These are phyloP conservation scores for Parotocinclus haroldoi DNA, from an alignment of 2,797 vertebrate genomes.

Conservation along the genomic window DNA sequence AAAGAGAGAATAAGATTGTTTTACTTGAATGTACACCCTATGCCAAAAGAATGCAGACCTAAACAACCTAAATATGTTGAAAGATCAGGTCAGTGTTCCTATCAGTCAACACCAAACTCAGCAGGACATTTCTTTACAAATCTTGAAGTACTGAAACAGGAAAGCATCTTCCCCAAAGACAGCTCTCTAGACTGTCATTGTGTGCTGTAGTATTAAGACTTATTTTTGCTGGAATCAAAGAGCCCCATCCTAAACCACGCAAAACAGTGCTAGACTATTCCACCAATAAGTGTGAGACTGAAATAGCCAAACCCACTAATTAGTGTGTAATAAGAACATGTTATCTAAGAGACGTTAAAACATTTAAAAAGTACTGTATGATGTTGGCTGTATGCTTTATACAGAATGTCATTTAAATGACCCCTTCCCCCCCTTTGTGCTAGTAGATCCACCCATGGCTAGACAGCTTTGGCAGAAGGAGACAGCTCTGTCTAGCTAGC, in stretches of 20 bases:
- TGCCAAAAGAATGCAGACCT: too few relatives aligned
- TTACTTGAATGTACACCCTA: too few relatives aligned
- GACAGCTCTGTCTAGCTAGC: constrained; percentile 51
- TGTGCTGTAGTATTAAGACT: background rate
- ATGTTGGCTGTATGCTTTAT: background rate
- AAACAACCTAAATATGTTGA: too few relatives aligned
- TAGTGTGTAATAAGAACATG: background rate
- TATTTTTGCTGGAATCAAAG: background rate
- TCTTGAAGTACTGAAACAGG: too few relatives aligned
- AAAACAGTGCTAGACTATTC: background rate
- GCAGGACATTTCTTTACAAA: too few relatives aligned
- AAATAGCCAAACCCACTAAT: background rate
- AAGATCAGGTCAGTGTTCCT: too few relatives aligned
- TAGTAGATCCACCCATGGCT: constrained; percentile 23
- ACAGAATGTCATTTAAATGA: background rate
- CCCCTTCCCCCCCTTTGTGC: background rate
- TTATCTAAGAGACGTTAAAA: too few relatives aligned
- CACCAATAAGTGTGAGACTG: too few relatives aligned
- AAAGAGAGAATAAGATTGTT: too few relatives aligned
- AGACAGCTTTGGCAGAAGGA: constrained; percentile 26
- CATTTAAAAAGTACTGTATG: background rate
- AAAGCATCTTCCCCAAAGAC: too few relatives aligned
- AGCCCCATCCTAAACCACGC: background rate
- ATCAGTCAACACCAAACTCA: too few relatives aligned
- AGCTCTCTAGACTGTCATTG: too few relatives aligned